Percentiles rank a stretch among this genome's conserved stretches.
These are phyloP conservation scores for Platichthys stellatus DNA, from an alignment of 2,113 vertebrate genomes.

Conservation along the genomic window DNA sequence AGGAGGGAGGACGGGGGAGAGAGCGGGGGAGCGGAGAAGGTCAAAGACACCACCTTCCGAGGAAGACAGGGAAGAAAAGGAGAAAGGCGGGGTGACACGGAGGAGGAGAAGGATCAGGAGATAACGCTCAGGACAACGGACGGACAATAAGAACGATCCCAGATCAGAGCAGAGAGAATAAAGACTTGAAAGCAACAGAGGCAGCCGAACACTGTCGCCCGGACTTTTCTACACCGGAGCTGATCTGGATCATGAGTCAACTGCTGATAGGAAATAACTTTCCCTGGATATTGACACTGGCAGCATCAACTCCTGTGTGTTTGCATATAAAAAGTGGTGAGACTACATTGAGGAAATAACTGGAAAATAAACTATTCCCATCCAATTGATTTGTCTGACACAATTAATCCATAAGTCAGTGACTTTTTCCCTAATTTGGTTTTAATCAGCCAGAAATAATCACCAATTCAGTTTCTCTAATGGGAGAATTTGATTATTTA, in stretches of 20 bases:
- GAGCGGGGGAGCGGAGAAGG: conserved; percentile 54
- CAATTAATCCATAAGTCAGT: too few species aligned
- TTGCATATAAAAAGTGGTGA: not conserved
- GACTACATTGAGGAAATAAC: too few species aligned
- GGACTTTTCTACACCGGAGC: not conserved
- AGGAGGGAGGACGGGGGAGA: conserved; percentile 48
- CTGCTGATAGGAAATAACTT: not conserved
- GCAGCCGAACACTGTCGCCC: not conserved
- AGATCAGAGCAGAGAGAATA: conserved; percentile 16
- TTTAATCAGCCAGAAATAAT: not conserved
- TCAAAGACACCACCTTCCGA: conserved; percentile 60
- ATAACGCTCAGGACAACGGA: conserved; percentile 21
- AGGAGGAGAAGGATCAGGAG: conserved; percentile 39
- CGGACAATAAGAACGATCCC: conserved; percentile 5
- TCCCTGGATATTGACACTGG: not conserved
- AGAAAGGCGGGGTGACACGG: conserved; percentile 30
- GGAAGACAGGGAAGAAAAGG: conserved; percentile 28
- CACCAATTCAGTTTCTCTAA: not conserved
- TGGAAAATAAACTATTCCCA: too few species aligned
- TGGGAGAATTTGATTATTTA: too few species aligned
- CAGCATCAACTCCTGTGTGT: not conserved
- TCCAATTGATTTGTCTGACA: too few species aligned
- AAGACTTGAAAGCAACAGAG: conserved; percentile 7
- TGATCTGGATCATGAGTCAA: not conserved
- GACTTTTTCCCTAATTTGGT: not conserved